phyloP scores from a whole-genome alignment of 2,888 invertebrate genomes.

The Drosophila antonietae region DNA sequence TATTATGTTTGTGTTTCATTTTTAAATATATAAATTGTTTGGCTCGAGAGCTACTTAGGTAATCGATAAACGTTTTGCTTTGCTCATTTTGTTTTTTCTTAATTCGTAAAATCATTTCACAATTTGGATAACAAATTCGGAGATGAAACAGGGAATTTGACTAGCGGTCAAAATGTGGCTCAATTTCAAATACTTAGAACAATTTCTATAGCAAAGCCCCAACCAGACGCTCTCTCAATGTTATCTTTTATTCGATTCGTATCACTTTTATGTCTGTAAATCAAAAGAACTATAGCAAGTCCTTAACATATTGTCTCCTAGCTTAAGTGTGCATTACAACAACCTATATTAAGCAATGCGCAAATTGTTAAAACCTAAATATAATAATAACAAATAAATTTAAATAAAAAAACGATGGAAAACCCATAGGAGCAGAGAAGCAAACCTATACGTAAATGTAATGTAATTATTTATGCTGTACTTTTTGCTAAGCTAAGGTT shows the following conservation, averaged over 20 bases:
- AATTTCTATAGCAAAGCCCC: conserved; percentile 46
- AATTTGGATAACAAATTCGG: conserved; percentile 79
- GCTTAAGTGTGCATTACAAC: conserved; percentile 40
- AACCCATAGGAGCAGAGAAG: not conserved
- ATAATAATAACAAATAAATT: conserved; percentile 24
- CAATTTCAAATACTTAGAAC: conserved; percentile 55
- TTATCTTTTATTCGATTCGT: conserved; percentile 35
- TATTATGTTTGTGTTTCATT: conserved; percentile 76
- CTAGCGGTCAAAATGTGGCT: conserved; percentile 42
- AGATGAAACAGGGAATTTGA: conserved; percentile 75
- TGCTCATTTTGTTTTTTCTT: conserved; percentile 71
- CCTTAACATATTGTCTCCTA: conserved; percentile 50
- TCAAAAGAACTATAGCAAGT: conserved; percentile 25
- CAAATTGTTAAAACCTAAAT: conserved; percentile 63
- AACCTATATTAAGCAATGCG: conserved; percentile 44
- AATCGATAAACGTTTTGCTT: conserved; percentile 49
- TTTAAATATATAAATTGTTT: conserved; percentile 47
- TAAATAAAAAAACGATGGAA: not conserved
- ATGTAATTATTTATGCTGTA: conserved; percentile 79
- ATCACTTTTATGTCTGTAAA: conserved; percentile 46
- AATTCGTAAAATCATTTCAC: conserved; percentile 43
- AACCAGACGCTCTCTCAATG: conserved; percentile 21
- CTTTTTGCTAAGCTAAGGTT: conserved; percentile 82
- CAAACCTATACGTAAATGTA: conserved; percentile 53
- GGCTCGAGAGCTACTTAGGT: conserved; percentile 26